A percentile compares a stretch with the other conserved stretches of the same genome.
These are phyloP conservation scores for Panulirus ornatus DNA, from an alignment of 1,140 invertebrate species.

Conservation along the genomic window DNA sequence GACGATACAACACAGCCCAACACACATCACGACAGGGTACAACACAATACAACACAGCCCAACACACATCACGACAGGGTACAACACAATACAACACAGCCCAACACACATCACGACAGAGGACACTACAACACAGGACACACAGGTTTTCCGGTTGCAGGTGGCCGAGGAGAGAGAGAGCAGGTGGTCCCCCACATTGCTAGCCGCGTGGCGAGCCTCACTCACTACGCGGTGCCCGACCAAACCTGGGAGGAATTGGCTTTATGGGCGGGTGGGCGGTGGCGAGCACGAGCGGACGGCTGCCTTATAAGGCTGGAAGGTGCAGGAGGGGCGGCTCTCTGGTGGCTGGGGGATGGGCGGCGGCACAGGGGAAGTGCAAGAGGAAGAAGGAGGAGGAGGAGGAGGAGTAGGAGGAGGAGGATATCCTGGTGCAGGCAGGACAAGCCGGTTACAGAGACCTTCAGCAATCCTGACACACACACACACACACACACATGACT, in stretches of 20 bases:
- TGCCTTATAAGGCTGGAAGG: neutral
- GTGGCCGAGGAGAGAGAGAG: too few species aligned
- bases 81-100: too few species aligned
- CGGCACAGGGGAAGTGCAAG: neutral
- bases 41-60: too few species aligned
- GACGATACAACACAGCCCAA: too few species aligned
- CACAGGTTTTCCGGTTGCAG: too few species aligned
- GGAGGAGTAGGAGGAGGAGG: neutral
- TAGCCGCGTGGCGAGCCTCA: neutral
- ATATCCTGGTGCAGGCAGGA: neutral
- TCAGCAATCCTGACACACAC: neutral
- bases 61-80: too few species aligned
- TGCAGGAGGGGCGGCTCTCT: neutral
- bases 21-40: too few species aligned
- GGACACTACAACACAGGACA: too few species aligned
- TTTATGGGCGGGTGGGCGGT: too few species aligned
- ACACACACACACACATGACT: neutral
- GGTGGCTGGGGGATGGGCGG: neutral
- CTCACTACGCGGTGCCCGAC: neutral
- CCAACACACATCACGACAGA: too few species aligned
- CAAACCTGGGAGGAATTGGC: neutral
- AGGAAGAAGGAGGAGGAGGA: neutral
- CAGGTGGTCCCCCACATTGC: too few species aligned
- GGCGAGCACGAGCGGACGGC: neutral
- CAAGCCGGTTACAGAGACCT: neutral